A percentile compares a stretch with the other conserved stretches of the same genome.
Conservation (phyloP, 2,888 invertebrate genomes). For the Cryptus viduatorius region DNA sequence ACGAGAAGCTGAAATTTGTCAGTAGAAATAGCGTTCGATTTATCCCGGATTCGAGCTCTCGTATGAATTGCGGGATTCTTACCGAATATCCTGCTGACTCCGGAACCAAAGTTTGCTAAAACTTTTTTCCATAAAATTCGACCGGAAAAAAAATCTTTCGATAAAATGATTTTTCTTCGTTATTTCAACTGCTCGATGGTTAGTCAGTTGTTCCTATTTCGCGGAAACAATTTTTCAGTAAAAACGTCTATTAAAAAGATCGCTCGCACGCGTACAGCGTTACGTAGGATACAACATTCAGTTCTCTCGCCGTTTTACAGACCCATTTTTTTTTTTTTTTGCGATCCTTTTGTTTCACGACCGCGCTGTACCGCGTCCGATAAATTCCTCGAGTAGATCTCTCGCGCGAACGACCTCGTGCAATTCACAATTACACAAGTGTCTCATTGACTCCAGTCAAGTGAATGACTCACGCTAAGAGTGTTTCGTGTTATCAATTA, state of each 20-base stretch:
- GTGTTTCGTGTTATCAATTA: constrained; percentile 76
- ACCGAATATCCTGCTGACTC: constrained; percentile 1
- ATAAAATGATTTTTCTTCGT: constrained; percentile 43
- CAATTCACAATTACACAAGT: constrained; percentile 77
- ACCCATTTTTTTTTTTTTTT: constrained; percentile 43
- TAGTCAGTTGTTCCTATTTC: constrained; percentile 36
- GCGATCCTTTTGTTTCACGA: neutral
- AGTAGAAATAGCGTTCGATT: constrained; percentile 36
- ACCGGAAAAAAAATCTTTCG: constrained; percentile 26
- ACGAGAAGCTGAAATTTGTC: constrained; percentile 36
- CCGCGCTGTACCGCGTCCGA: constrained; percentile 40
- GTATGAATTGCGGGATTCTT: neutral
- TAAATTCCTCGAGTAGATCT: constrained; percentile 66
- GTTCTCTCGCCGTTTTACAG: constrained; percentile 14
- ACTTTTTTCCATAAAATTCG: constrained; percentile 17
- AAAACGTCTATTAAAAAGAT: neutral
- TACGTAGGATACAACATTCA: constrained; percentile 19
- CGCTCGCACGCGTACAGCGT: neutral
- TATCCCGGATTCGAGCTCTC: constrained; percentile 33
- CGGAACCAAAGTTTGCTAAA: constrained; percentile 35
- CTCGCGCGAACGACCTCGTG: constrained; percentile 62
- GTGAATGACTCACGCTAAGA: constrained; percentile 78
- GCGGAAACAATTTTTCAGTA: neutral
- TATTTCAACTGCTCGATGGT: constrained; percentile 9
- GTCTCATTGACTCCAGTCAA: constrained; percentile 79